Percentiles rank a stretch among this genome's conserved stretches.
Evolutionary conservation across 2,113 vertebrate species (phyloP).

Genomic region (Rhea americana): DNA sequence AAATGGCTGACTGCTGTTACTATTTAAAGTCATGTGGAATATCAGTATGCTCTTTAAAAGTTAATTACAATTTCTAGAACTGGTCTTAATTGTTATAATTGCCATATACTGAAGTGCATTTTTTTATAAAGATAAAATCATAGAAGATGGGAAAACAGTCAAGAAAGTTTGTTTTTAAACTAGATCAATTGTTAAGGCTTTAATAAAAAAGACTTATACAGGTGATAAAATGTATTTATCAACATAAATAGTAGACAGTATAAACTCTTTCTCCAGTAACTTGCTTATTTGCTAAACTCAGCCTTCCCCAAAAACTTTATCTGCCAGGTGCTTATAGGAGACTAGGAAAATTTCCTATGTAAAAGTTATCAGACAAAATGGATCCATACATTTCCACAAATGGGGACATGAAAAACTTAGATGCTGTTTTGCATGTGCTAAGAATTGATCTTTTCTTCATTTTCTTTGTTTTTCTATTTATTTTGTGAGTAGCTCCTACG

Average conservation of each 20-base stretch:
- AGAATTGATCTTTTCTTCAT: not conserved
- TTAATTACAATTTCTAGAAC: not conserved
- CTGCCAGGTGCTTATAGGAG: not conserved
- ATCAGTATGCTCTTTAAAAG: not conserved
- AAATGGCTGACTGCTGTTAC: conserved; percentile 18
- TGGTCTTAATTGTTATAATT: not conserved
- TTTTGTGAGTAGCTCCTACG: not conserved
- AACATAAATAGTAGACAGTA: not conserved
- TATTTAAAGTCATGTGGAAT: not conserved
- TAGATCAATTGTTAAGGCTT: not conserved
- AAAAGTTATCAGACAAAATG: not conserved
- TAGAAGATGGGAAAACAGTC: not conserved
- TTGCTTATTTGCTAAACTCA: not conserved
- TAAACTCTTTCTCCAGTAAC: not conserved
- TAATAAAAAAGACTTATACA: not conserved
- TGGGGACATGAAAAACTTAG: not conserved
- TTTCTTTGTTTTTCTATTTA: not conserved
- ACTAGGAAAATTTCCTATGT: not conserved
- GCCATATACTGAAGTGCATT: not conserved
- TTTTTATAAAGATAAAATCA: not conserved
- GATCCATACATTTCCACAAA: not conserved
- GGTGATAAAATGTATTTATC: not conserved
- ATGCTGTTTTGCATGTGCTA: not conserved
- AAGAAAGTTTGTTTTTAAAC: not conserved
- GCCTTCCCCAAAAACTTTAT: not conserved